Conservation (phyloP, 2,797 vertebrate genomes). For the Nothura maculosa region DNA sequence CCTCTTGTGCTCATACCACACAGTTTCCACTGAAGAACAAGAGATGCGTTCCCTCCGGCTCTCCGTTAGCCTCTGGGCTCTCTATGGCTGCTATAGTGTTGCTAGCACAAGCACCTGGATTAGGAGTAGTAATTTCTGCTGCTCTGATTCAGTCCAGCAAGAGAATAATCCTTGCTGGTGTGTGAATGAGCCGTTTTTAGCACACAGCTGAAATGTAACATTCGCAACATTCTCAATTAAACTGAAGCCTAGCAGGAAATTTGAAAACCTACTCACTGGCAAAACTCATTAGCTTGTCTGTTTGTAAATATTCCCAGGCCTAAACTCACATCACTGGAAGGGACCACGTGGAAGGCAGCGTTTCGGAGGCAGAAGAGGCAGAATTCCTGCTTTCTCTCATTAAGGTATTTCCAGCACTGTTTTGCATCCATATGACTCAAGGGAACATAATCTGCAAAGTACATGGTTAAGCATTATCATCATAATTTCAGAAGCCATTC, state of each 20-base stretch:
- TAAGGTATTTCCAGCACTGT: slow-evolving; percentile 26
- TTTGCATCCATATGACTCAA: slow-evolving; percentile 56
- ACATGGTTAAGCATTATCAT: slow-evolving; percentile 41
- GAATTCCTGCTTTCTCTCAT: slow-evolving; percentile 13
- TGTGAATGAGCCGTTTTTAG: background rate
- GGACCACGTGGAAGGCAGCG: background rate
- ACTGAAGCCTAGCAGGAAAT: background rate
- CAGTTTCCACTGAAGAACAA: background rate
- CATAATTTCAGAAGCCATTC: slow-evolving; percentile 35
- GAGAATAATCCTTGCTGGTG: background rate
- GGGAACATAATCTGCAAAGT: slow-evolving; percentile 29
- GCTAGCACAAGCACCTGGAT: background rate
- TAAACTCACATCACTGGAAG: background rate
- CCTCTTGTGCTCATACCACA: background rate
- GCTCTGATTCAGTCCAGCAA: background rate
- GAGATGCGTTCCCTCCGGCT: background rate
- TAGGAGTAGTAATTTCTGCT: slow-evolving; percentile 5
- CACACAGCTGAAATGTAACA: background rate
- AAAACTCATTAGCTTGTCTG: slow-evolving; percentile 19
- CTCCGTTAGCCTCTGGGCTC: background rate
- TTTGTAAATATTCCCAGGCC: slow-evolving; percentile 29
- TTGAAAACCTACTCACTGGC: slow-evolving; percentile 15
- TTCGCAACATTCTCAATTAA: slow-evolving; percentile 27
- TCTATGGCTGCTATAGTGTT: background rate
- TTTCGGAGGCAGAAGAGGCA: background rate